Evolutionary conservation across 2,113 vertebrate species (phyloP), one percentile per base, ranked within the genome.

Genomic region (Corythaeola cristata): DNA sequence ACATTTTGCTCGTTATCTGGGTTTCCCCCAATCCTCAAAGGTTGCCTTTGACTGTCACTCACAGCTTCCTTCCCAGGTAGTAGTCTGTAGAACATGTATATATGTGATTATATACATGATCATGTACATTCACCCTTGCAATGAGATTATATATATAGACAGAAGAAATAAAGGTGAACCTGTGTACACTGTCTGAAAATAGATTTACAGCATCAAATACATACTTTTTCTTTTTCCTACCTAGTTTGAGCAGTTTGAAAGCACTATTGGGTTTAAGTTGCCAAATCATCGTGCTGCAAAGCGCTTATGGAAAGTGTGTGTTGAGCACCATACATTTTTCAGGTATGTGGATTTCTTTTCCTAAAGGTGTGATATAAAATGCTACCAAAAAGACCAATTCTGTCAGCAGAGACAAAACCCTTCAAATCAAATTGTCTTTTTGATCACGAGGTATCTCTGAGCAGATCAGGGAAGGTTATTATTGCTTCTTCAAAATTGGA

Each of bases 321-420:
- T 99, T 66, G 99, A 99, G 55, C 99, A 99, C 85, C 99, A 99
- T 66, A 99, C 99, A 7, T 99, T 99, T 98, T 99, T 99, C 98
- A 99, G 99, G 99, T 99, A 94, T 68, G 98, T 85, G 66, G 52
- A 55, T 75, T 79, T 74, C 71, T 86, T 69, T 96, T 94, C 52
- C 72, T 93, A 59, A 76, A 86, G 32, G 17, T 88, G 23, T 85
- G 17, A 11, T 76, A 66, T 49, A 41, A 91, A 95, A 62, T 0
- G 0, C 33, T 55, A 33, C 63, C 86, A 47, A 64, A 80, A 79
- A 86, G 39, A 86, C 30, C 9, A n/a, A 9, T 49, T 83, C 27
- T 80, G 30, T 63, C 84, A 58, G 44, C 41, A 49, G 44, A 56
- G 39, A 62, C 27, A 30, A 90, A 94, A 12, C 15, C 35, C 39